Evolutionary conservation across 2,888 invertebrate species (phyloP), one percentile per base, ranked within the genome.

Genomic region (Cataglyphis cursor): DNA sequence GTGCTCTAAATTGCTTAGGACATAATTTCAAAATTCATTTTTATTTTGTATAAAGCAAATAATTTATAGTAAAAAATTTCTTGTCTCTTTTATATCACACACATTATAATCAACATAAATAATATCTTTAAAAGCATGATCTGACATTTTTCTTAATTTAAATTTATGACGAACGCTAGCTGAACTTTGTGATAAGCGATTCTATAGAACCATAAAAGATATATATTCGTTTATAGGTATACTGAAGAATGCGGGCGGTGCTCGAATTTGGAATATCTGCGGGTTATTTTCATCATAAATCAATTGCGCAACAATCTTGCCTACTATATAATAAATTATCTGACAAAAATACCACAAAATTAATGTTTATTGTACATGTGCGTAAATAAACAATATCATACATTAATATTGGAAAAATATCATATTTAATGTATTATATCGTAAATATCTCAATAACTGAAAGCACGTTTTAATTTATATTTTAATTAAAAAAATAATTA

Each of bases 281-380:
- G 78, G 78, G 70, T 78, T 61, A 78, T 70, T 70, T 70, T 78
- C 44, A 59, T 59, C 15, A 59, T 68, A 66, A 28, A 66, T 28
- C 15, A 51, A 64, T 35, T 6, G 15, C 2, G 28, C 21, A 35
- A 54, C 15, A 35, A 65, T n/a, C 31, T 18, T 41, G 28, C 41
- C 9, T 38, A 35, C 6, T 38, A 24, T n/a, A 51, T 31, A 64
- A 51, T 75, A 64, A 75, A 75, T 64, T 51, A 54, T 51, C 18
- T 28, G 75, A 9, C 12, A 1, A 24, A 51, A 35, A 51, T 51
- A 51, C n/a, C 31, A 31, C 44, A 4, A 61, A 75, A 64, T 68
- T 68, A 78, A 62, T 64, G 21, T 51, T 64, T 6, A 64, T 64
- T 64, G 31, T 24, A 3, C 15, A 64, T 48, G 48, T 35, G 12